Evolutionary conservation across 1,140 invertebrate genomes (phyloP).

Genomic region (Anastatus disparis): DNA sequence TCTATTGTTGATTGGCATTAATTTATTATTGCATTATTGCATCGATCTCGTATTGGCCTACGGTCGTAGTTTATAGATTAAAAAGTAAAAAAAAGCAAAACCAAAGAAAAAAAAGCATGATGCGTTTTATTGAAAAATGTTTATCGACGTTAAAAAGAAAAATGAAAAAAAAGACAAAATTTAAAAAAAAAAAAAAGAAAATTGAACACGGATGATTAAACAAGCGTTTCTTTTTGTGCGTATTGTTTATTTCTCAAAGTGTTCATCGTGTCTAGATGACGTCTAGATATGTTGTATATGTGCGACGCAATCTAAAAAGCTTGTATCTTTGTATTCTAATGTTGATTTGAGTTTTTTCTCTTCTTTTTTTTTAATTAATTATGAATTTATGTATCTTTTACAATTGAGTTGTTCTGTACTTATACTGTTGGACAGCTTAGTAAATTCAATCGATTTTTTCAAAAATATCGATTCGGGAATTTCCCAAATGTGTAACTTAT

Average conservation of each 20-base stretch:
- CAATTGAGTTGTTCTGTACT: neutral
- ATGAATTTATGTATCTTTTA: neutral
- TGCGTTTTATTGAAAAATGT: slow-evolving; percentile 22
- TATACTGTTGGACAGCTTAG: too few species aligned
- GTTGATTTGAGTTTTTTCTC: too few species aligned
- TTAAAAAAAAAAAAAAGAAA: too few species aligned
- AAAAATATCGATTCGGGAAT: too few species aligned
- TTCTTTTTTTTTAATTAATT: neutral
- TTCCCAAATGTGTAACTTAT: too few species aligned
- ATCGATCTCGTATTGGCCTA: slow-evolving; percentile 34
- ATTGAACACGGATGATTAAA: neutral
- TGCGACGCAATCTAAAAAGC: slow-evolving; percentile 37
- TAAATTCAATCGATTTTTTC: too few species aligned
- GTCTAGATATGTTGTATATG: slow-evolving; percentile 19
- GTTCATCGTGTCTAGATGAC: slow-evolving; percentile 21
- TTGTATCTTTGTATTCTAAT: neutral
- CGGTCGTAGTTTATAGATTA: slow-evolving; percentile 31
- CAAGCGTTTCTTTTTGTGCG: slow-evolving; percentile 14
- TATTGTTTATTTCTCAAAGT: slow-evolving; percentile 31
- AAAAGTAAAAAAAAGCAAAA: too few species aligned
- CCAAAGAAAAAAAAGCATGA: slow-evolving; percentile 35
- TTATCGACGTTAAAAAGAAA: slow-evolving; percentile 23
- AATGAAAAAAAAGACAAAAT: slow-evolving; percentile 13
- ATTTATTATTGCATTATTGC: slow-evolving; percentile 15
- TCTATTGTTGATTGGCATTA: slow-evolving; percentile 14